Percentiles rank a stretch among this genome's conserved stretches.
Conservation (phyloP, 2,888 invertebrate genomes). For the Nycteola revayana region DNA sequence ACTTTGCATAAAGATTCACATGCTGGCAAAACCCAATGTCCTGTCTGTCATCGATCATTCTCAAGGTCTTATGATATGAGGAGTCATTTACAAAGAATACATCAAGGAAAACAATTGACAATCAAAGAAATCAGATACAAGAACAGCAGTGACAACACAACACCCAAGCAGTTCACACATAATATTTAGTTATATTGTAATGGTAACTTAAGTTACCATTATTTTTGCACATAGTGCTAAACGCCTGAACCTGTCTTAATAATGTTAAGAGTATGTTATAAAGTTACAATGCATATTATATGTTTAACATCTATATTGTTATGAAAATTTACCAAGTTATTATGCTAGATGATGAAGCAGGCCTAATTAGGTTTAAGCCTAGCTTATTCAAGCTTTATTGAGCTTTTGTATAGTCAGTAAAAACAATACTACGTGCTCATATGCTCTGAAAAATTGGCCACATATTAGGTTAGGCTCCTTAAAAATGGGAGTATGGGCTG, state of each 20-base stretch:
- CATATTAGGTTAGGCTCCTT: too few species aligned
- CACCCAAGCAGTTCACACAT: slow-evolving; percentile 68
- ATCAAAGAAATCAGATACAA: slow-evolving; percentile 77
- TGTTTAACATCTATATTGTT: slow-evolving; percentile 23
- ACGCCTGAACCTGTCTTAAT: slow-evolving; percentile 28
- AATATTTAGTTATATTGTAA: slow-evolving; percentile 53
- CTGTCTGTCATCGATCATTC: slow-evolving; percentile 83
- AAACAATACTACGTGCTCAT: too few species aligned
- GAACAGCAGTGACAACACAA: slow-evolving; percentile 59
- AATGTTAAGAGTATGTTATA: too few species aligned
- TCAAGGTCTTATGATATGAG: slow-evolving; percentile 84
- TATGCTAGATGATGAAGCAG: too few species aligned
- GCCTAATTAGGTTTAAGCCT: too few species aligned
- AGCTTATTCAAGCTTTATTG: too few species aligned
- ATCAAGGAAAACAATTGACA: slow-evolving; percentile 78
- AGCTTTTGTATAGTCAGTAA: too few species aligned
- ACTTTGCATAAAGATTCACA: slow-evolving; percentile 84
- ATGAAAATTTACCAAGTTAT: too few species aligned
- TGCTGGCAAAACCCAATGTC: slow-evolving; percentile 84
- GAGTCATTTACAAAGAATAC: slow-evolving; percentile 82
- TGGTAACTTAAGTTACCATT: slow-evolving; percentile 39
- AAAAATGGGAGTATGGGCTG: too few species aligned
- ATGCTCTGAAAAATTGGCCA: too few species aligned
- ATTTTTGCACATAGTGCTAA: slow-evolving; percentile 49
- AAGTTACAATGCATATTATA: neutral